phyloP scores from a whole-genome alignment of 1,140 invertebrate genomes.

The Monomorium pharaonis region DNA sequence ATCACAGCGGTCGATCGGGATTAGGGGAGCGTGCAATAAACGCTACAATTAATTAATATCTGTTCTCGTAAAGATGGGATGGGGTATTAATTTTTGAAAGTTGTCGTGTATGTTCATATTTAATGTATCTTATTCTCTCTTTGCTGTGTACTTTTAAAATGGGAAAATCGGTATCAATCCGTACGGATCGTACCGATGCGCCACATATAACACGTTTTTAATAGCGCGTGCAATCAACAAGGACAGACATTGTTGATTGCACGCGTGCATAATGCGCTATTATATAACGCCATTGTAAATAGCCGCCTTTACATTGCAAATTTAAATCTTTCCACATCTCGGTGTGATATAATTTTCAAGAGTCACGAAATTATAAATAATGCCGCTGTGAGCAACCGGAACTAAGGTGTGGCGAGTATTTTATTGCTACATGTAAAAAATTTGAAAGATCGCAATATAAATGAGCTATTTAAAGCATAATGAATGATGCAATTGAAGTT shows the following conservation, averaged over 20 bases:
- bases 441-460: no score
- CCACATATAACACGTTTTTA: neutral
- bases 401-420: no score
- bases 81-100: neutral
- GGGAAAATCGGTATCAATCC: neutral
- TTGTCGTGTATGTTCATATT: neutral
- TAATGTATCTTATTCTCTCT: neutral
- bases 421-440: no score
- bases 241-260: conserved; percentile 43
- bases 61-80: neutral
- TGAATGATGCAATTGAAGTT: no score
- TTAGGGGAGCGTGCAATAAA: neutral
- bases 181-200: conserved; percentile 5
- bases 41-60: conserved; percentile 1
- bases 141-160: neutral
- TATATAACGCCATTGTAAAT: conserved; percentile 47
- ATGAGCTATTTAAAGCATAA: no score
- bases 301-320: conserved; percentile 15
- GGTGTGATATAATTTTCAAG: neutral
- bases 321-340: neutral
- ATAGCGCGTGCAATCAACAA: conserved; percentile 6
- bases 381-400: no score
- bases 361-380: neutral
- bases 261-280: conserved; percentile 37
- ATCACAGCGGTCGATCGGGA: neutral